Percentiles rank a stretch among this genome's conserved stretches.
phyloP scores from a whole-genome alignment of 2,113 vertebrate genomes.

The Microtus ochrogaster region DNA sequence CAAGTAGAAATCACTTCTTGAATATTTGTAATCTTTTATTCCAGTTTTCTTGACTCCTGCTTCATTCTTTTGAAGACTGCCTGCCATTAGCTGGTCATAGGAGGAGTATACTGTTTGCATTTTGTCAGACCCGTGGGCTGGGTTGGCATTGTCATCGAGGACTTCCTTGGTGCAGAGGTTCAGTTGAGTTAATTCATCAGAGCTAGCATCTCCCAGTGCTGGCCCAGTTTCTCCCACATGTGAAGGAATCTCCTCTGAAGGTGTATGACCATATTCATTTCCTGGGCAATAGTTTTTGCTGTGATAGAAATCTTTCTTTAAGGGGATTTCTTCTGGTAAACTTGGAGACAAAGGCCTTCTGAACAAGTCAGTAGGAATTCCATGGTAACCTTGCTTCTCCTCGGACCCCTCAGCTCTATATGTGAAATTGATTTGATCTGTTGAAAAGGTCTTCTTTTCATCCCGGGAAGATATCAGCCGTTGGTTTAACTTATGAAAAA shows the following conservation, averaged over 20 bases:
- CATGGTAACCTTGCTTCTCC: slow-evolving; percentile 73
- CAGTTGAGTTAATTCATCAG: slow-evolving; percentile 71
- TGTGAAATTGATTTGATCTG: slow-evolving; percentile 83
- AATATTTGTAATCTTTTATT: slow-evolving; percentile 72
- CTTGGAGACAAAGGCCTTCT: slow-evolving; percentile 75
- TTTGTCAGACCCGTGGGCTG: slow-evolving; percentile 60
- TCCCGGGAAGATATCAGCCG: slow-evolving; percentile 83
- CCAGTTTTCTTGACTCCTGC: slow-evolving; percentile 67
- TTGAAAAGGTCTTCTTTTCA: slow-evolving; percentile 81
- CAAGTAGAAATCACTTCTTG: slow-evolving; percentile 72
- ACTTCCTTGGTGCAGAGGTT: slow-evolving; percentile 46
- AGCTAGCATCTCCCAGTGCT: slow-evolving; percentile 56
- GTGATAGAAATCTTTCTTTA: slow-evolving; percentile 77
- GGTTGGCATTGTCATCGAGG: slow-evolving; percentile 86
- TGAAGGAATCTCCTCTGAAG: slow-evolving; percentile 69
- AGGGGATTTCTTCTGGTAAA: slow-evolving; percentile 78
- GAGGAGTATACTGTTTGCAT: slow-evolving; percentile 58
- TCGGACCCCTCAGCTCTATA: slow-evolving; percentile 80
- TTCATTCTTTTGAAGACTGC: slow-evolving; percentile 66
- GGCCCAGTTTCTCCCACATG: slow-evolving; percentile 57
- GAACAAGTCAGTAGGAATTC: slow-evolving; percentile 73
- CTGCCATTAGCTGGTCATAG: slow-evolving; percentile 68
- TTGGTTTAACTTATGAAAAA: slow-evolving; percentile 85
- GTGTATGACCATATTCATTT: slow-evolving; percentile 67
- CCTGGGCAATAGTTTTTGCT: slow-evolving; percentile 67